A percentile compares a stretch with the other conserved stretches of the same genome.
These are phyloP conservation scores for Caradrina clavipalpis DNA, from an alignment of 2,888 invertebrate species.

Conservation along the genomic window DNA sequence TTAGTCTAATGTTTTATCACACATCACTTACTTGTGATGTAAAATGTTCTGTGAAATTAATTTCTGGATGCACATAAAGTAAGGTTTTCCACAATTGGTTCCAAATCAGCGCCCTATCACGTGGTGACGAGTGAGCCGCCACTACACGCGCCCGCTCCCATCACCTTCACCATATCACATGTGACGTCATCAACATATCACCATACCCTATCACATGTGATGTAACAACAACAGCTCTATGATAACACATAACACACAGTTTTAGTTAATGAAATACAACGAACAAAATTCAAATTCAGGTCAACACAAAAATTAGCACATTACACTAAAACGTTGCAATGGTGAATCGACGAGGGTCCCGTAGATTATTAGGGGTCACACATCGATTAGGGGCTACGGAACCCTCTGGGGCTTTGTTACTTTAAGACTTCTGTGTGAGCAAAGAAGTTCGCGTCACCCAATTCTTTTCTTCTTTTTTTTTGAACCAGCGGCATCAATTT, in stretches of 20 bases:
- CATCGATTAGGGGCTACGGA: constrained; percentile 80
- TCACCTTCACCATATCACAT: constrained; percentile 71
- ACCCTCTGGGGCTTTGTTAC: constrained; percentile 80
- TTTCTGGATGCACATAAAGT: constrained; percentile 74
- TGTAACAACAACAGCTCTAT: constrained; percentile 88
- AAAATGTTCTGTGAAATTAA: constrained; percentile 30
- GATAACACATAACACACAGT: constrained; percentile 90
- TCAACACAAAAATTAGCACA: constrained; percentile 88
- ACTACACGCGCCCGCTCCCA: constrained; percentile 79
- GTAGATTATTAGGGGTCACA: constrained; percentile 79
- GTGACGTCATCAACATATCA: constrained; percentile 69
- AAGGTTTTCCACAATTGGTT: constrained; percentile 54
- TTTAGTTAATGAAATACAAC: constrained; percentile 89
- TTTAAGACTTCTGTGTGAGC: constrained; percentile 83
- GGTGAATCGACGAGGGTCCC: constrained; percentile 86
- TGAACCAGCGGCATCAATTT: constrained; percentile 60
- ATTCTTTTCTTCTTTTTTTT: constrained; percentile 62
- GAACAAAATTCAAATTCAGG: constrained; percentile 90
- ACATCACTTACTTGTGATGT: neutral
- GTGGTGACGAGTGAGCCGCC: constrained; percentile 69
- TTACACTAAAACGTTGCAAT: constrained; percentile 88
- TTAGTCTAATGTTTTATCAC: neutral
- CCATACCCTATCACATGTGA: constrained; percentile 73
- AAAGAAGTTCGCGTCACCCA: constrained; percentile 74
- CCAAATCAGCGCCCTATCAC: constrained; percentile 66